These are phyloP conservation scores for Corapipo altera DNA, from an alignment of 2,113 vertebrate genomes.

Conservation along the genomic window DNA sequence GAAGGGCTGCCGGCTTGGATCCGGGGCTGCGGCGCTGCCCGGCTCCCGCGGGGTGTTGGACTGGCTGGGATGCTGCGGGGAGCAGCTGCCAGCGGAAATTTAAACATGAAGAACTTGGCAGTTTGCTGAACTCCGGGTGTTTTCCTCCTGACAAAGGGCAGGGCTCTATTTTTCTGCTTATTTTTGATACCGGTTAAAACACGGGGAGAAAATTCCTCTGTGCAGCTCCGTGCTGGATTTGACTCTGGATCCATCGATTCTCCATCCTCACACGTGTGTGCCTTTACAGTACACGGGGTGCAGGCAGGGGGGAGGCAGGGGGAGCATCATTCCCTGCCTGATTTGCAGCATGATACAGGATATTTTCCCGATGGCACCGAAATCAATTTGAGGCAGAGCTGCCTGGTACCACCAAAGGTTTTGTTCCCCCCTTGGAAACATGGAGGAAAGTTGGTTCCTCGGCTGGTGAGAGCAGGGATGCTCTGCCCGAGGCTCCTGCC, in stretches of 20 bases:
- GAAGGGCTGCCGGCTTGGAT: not conserved
- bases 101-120: not conserved
- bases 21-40: not conserved
- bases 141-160: not conserved
- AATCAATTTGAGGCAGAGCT: not conserved
- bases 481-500: not conserved
- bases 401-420: not conserved
- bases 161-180: not conserved
- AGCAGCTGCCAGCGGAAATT: not conserved
- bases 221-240: not conserved
- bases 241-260: not conserved
- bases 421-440: not conserved
- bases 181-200: not conserved
- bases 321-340: not conserved
- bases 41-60: not conserved
- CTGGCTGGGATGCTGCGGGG: not conserved
- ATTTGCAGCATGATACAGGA: not conserved
- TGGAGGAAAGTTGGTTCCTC: not conserved
- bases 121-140: not conserved
- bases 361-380: rapidly evolving
- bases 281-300: rapidly evolving
- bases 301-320: not conserved
- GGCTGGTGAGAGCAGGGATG: not conserved
- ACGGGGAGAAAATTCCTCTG: not conserved
- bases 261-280: not conserved